Evolutionary conservation across 2,888 invertebrate genomes (phyloP).

Genomic region (Rotaria magnacalcarata): DNA sequence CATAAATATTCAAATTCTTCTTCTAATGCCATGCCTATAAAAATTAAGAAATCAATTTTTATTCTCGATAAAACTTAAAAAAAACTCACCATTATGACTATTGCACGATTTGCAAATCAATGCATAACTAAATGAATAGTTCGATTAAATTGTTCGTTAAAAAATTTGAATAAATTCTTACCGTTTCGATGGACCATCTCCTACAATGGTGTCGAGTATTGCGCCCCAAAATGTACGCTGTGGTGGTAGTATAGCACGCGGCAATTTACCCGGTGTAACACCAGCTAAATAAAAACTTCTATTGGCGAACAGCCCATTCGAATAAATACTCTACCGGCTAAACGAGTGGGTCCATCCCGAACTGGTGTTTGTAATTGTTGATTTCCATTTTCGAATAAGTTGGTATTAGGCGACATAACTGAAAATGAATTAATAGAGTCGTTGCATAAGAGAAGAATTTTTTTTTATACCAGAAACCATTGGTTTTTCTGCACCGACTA

Average conservation of each 20-base stretch:
- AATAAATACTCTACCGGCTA: not conserved
- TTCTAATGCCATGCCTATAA: constrained; percentile 12
- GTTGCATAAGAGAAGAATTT: no score
- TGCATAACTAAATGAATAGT: not conserved
- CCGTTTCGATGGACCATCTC: constrained; percentile 35
- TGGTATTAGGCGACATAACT: not conserved
- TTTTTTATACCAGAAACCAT: not conserved
- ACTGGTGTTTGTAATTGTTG: not conserved
- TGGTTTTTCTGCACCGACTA: not conserved
- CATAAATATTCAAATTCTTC: constrained; percentile 37
- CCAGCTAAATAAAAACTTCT: not conserved
- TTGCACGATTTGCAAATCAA: not conserved
- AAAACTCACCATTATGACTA: constrained; percentile 20
- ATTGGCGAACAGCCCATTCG: no score
- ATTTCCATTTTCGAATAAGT: not conserved
- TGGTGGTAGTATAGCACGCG: constrained; percentile 17
- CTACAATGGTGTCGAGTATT: not conserved
- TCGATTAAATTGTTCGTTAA: not conserved
- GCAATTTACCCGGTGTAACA: constrained; percentile 32
- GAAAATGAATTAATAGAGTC: no score
- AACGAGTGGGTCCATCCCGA: not conserved
- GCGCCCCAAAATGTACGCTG: constrained; percentile 19
- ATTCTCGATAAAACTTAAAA: no score
- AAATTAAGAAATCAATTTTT: not conserved
- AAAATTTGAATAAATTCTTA: not conserved